These are phyloP conservation scores for Herminia tarsipennalis DNA, from an alignment of 2,888 invertebrate genomes.

Conservation along the genomic window DNA sequence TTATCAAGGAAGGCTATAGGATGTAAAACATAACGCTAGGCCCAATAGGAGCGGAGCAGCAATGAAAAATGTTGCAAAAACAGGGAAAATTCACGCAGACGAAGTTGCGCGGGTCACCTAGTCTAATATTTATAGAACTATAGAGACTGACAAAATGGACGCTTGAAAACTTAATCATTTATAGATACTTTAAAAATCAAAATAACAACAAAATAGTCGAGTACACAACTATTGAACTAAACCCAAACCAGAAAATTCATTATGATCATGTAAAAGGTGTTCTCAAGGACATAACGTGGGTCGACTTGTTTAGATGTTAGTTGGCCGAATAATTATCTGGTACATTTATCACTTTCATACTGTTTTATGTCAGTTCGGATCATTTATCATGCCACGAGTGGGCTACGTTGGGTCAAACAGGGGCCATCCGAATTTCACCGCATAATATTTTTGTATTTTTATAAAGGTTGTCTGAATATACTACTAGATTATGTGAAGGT, in stretches of 20 bases:
- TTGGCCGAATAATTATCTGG: slow-evolving; percentile 53
- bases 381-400: slow-evolving; percentile 57
- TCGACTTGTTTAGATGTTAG: slow-evolving; percentile 33
- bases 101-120: too few relatives aligned
- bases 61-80: too few relatives aligned
- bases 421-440: slow-evolving; percentile 17
- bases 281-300: slow-evolving; percentile 22
- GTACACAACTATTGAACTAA: background rate
- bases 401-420: slow-evolving; percentile 48
- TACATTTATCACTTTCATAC: slow-evolving; percentile 62
- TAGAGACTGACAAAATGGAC: too few relatives aligned
- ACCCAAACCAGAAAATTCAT: slow-evolving; percentile 13
- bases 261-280: slow-evolving; percentile 6
- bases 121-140: too few relatives aligned
- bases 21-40: too few relatives aligned
- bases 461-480: background rate
- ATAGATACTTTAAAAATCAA: too few relatives aligned
- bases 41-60: too few relatives aligned
- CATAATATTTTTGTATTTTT: slow-evolving; percentile 18
- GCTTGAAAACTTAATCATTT: too few relatives aligned
- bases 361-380: slow-evolving; percentile 56
- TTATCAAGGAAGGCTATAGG: too few relatives aligned
- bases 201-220: too few relatives aligned
- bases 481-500: background rate
- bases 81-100: too few relatives aligned